Evolutionary conservation across 92 coral and sea anemone species (phyloP), one percentile per base, ranked within the genome.

Genomic region (Nematostella vectensis): DNA sequence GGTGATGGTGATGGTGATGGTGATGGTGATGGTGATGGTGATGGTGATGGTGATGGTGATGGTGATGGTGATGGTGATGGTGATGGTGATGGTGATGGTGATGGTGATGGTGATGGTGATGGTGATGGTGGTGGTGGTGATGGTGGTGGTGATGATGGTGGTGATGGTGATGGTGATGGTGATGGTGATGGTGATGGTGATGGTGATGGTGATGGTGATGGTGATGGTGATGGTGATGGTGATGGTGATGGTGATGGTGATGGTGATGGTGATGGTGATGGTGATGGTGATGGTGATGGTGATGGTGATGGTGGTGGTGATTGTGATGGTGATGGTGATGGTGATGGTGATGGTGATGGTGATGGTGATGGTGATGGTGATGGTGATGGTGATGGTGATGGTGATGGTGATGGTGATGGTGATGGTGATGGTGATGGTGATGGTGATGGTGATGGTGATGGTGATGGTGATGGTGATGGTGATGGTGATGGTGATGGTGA

Each of bases 41-140:
- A 26, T 56, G 62, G 13, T 57, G 63, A 33, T 1, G 20, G 1
- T 57, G 63, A 31, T 57, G 62, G 13, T 27, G 50, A 31, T 25
- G 25, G 1, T 33, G 23, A 39, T 25, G 49, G 2, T 54, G 29
- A 0, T 6, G 29, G 18, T 31, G 18, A 25, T 27, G 47, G 3
- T 8, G 4, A 17, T 31, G 23, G 43, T 31, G 1, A 11, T 28
- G 61, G 44, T 25, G 62, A 63, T 27, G 61, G 47, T 63, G 78
- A 71, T 58, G 17, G 69, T 48, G 59, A 68, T 30, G 59, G 45
- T 27, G 50, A 3, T 45, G 50, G 15, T 45, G 50, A 45, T 45
- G 3, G 15, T 45, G 15, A 45, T 45, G 15, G 15, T 13, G 13
- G 11, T 38, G 44, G 44, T 38, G 13, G 11, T 38, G 13, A 38